These are phyloP conservation scores for Premnoplex brunnescens DNA, from an alignment of 2,797 vertebrate genomes.

Conservation along the genomic window DNA sequence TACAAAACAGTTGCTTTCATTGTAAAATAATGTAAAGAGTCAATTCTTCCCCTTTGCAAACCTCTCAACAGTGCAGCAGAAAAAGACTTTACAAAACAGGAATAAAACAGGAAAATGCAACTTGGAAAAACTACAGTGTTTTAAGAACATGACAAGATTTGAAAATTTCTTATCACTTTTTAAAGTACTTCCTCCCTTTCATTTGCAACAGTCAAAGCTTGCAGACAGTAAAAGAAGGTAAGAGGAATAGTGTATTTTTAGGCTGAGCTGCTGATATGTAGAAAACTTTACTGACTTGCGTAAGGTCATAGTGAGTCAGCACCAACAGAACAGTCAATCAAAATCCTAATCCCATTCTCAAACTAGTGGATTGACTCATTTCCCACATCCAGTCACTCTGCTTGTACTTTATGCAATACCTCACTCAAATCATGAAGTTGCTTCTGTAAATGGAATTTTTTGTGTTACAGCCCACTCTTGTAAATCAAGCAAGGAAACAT, in stretches of 20 bases:
- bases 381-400: conserved; percentile 31
- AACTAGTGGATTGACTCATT: conserved; percentile 50
- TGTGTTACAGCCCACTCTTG: neutral
- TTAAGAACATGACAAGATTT: neutral
- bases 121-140: neutral
- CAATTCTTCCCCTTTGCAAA: neutral
- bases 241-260: neutral
- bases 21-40: neutral
- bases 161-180: neutral
- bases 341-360: conserved; percentile 50
- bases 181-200: neutral
- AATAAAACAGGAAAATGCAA: neutral
- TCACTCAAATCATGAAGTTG: neutral
- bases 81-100: neutral
- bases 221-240: neutral
- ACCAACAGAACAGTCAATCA: neutral
- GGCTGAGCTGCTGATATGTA: neutral
- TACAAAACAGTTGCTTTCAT: neutral
- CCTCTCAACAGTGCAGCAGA: neutral
- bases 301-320: conserved; percentile 43
- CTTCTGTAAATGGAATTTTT: conserved; percentile 25
- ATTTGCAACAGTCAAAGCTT: neutral
- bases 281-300: neutral
- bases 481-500: neutral
- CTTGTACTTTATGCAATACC: conserved; percentile 2